Evolutionary conservation across 53 echinoderm and acorn worm species (phyloP).

Genomic region (Henricia sp.): DNA sequence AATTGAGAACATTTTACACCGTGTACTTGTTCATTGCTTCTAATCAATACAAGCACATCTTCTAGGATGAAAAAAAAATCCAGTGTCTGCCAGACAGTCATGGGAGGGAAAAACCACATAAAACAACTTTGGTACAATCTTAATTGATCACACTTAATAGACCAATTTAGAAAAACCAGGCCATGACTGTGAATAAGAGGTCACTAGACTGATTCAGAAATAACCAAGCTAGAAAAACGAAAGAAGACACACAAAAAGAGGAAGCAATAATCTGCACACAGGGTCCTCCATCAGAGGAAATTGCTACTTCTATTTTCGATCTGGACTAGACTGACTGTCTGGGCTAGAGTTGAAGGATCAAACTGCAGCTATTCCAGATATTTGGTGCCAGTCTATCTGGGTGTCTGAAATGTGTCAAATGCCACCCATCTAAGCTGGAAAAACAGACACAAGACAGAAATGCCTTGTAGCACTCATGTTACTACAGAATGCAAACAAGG

Average conservation of each 20-base stretch:
- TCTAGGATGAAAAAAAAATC: too few relatives aligned
- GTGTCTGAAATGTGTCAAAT: not conserved
- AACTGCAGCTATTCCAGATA: conserved; percentile 14
- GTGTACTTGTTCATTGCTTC: too few relatives aligned
- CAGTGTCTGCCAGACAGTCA: not conserved
- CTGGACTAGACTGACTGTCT: conserved; percentile 24
- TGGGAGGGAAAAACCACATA: not conserved
- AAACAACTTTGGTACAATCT: too few relatives aligned
- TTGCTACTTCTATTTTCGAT: conserved; percentile 23
- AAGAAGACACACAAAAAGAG: not conserved
- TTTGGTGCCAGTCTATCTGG: not conserved
- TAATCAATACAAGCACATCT: too few relatives aligned
- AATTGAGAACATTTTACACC: too few relatives aligned
- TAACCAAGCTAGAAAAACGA: not conserved
- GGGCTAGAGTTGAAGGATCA: not conserved
- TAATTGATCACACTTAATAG: not conserved
- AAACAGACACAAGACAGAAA: not conserved
- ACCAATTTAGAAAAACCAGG: not conserved
- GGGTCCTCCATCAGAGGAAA: conserved; percentile 22
- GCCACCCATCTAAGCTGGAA: not conserved
- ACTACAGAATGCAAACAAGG: not conserved
- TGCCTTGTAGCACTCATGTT: not conserved
- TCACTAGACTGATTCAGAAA: too few relatives aligned
- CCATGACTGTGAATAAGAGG: too few relatives aligned
- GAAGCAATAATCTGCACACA: conserved; percentile 18